A percentile compares a stretch with the other conserved stretches of the same genome.
Conservation (phyloP, 2,113 vertebrate genomes). For the Hylia prasina region DNA sequence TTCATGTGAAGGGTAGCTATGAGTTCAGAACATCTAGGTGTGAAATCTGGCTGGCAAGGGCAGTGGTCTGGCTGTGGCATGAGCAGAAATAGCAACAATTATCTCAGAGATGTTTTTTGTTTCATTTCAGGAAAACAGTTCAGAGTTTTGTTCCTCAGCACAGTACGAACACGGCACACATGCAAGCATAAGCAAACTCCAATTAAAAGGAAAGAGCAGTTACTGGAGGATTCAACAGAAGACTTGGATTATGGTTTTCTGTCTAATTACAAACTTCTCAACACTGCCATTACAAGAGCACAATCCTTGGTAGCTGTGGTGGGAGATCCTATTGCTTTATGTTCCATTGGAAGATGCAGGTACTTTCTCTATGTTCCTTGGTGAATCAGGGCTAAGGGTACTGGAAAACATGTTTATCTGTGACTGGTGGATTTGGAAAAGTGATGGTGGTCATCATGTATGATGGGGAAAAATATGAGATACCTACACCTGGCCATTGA, state of each 20-base stretch:
- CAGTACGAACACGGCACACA: slow-evolving; percentile 94
- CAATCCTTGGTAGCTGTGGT: slow-evolving; percentile 97
- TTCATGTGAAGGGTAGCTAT: neutral
- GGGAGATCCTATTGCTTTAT: slow-evolving; percentile 95
- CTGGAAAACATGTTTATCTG: neutral
- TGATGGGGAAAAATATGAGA: neutral
- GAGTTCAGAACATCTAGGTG: neutral
- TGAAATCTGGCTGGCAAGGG: neutral
- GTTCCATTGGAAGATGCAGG: slow-evolving; percentile 98
- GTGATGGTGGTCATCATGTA: neutral
- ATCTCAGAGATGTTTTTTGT: neutral
- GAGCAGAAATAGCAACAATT: slow-evolving; percentile 16
- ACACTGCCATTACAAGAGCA: slow-evolving; percentile 97
- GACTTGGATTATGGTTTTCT: slow-evolving; percentile 98
- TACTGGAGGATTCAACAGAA: slow-evolving; percentile 96
- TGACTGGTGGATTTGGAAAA: neutral
- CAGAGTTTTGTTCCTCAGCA: slow-evolving; percentile 96
- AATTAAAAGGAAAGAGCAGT: slow-evolving; percentile 96
- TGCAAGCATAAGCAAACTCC: slow-evolving; percentile 99
- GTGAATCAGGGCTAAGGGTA: neutral
- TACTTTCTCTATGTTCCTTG: slow-evolving; percentile 56
- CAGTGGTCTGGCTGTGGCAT: neutral
- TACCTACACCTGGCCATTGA: neutral
- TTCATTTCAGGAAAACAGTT: slow-evolving; percentile 91
- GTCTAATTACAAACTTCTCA: slow-evolving; percentile 98